Evolutionary conservation across 2,113 vertebrate species (phyloP).

Genomic region (Calyptommatus sinebrachiatus): DNA sequence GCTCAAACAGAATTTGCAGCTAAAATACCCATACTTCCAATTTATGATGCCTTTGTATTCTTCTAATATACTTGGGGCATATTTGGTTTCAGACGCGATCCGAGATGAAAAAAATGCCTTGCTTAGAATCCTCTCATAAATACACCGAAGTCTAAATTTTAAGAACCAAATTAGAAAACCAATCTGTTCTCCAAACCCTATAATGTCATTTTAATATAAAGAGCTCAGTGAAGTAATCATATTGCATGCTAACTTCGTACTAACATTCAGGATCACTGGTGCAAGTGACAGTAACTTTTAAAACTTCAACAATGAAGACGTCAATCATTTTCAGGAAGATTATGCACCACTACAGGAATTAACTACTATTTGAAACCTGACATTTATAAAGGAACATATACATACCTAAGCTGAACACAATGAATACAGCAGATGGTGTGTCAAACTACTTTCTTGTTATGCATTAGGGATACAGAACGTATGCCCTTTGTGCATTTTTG

Average conservation of each 20-base stretch:
- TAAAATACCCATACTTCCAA: background rate
- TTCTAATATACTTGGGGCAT: conserved; percentile 14
- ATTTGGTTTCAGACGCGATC: conserved; percentile 6
- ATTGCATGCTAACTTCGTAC: background rate
- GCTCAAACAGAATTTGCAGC: background rate
- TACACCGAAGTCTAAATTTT: conserved; percentile 16
- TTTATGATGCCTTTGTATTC: background rate
- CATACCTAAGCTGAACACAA: background rate
- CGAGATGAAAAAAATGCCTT: background rate
- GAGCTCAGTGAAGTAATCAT: conserved; percentile 2
- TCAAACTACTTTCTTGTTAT: background rate
- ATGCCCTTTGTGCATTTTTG: background rate
- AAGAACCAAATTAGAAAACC: background rate
- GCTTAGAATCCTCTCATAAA: conserved; percentile 18
- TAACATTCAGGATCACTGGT: background rate
- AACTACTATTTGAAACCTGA: conserved; percentile 6
- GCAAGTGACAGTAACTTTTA: conserved; percentile 6
- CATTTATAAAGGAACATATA: background rate
- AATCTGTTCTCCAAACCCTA: background rate
- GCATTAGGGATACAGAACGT: background rate
- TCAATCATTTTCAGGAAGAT: background rate
- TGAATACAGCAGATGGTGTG: background rate
- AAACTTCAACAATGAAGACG: background rate
- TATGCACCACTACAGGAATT: background rate
- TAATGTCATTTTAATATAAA: conserved; percentile 12